phyloP scores from a whole-genome alignment of 2,113 vertebrate species.

The Sclerurus mexicanus region DNA sequence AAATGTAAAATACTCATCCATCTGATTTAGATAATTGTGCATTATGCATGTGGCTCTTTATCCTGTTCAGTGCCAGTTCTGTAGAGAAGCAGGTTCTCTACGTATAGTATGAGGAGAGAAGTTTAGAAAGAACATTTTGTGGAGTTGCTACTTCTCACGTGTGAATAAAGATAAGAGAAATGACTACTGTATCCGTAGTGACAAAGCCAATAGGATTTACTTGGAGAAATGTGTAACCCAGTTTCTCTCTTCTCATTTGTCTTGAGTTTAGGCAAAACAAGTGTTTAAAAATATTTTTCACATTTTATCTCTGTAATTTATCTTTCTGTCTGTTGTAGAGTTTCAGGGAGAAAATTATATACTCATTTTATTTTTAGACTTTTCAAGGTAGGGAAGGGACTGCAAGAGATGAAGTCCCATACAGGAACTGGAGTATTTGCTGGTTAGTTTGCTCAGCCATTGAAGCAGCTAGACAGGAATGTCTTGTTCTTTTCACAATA shows the following conservation, averaged over 20 bases:
- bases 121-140: background rate
- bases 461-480: background rate
- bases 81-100: background rate
- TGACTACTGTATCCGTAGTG: background rate
- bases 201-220: background rate
- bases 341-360: background rate
- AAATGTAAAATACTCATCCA: background rate
- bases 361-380: background rate
- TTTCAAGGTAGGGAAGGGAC: background rate
- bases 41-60: accelerated
- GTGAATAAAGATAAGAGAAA: background rate
- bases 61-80: background rate
- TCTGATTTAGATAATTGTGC: background rate
- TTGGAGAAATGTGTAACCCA: accelerated
- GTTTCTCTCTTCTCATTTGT: background rate
- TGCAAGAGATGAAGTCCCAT: background rate
- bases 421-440: background rate
- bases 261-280: background rate
- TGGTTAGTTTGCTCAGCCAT: background rate
- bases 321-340: background rate
- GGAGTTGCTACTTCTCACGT: background rate
- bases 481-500: background rate
- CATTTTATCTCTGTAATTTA: background rate
- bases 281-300: background rate
- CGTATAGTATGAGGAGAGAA: accelerated